phyloP scores from a whole-genome alignment of 2,888 invertebrate genomes.

The Diloba caeruleocephala region DNA sequence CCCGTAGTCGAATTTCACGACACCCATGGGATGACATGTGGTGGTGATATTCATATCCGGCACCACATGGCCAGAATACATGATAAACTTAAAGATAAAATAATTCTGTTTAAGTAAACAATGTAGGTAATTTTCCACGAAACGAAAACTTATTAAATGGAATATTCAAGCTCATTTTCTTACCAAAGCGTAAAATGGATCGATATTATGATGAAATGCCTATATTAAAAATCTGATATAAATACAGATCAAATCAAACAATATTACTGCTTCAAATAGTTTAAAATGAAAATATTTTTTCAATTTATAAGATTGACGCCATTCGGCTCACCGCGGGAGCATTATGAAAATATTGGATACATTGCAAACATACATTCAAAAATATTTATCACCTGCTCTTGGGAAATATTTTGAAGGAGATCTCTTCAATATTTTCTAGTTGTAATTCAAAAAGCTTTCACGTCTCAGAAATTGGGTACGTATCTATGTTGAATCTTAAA shows the following conservation, averaged over 20 bases:
- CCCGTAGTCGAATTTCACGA: too few relatives aligned
- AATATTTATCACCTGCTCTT: constrained; percentile 45
- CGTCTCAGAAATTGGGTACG: constrained; percentile 14
- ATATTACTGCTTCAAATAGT: background rate
- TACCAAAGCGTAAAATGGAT: too few relatives aligned
- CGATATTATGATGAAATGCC: too few relatives aligned
- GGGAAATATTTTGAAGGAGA: constrained; percentile 43
- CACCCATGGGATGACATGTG: too few relatives aligned
- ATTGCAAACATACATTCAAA: constrained; percentile 49
- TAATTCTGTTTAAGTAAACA: too few relatives aligned
- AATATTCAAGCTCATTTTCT: too few relatives aligned
- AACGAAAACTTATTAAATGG: too few relatives aligned
- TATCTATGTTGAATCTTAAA: constrained; percentile 13
- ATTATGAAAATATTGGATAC: constrained; percentile 40
- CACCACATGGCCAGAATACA: too few relatives aligned
- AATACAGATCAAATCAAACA: background rate
- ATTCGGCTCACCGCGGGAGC: constrained; percentile 8
- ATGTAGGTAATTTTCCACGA: too few relatives aligned
- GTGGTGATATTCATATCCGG: too few relatives aligned
- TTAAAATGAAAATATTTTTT: constrained; percentile 20
- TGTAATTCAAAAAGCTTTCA: constrained; percentile 26
- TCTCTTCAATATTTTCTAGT: constrained; percentile 30
- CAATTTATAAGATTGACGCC: constrained; percentile 1
- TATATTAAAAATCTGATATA: background rate
- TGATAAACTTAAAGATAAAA: too few relatives aligned